Base-by-base conservation (phyloP, 1,140 invertebrate genomes). In the Tetragnatha versicolor region DNA sequence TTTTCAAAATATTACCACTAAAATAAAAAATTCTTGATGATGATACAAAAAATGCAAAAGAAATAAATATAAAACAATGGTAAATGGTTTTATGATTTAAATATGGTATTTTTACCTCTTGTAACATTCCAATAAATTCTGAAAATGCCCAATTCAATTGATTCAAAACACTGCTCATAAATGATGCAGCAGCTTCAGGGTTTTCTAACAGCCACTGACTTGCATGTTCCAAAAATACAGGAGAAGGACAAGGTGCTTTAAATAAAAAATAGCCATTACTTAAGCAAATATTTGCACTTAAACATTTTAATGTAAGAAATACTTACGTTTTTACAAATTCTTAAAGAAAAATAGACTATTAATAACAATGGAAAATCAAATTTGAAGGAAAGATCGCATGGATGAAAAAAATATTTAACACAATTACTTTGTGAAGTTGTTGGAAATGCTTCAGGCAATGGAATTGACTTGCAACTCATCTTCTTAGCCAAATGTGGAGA, bases 131-230 rank as follows among this genome's bases (percentile, higher is more conserved):
- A 81, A 94, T 93, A 80, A 95, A 94, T 82, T 95, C 93, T 0
- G 93, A 95, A 82, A 94, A 95, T 0, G 93, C 91, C 93, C 93
- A 95, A 84, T 95, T 95, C 0, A 94, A 85, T 81, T 95, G 93
- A 84, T 92, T 93, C 0, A 95, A 86, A 1, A 95, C 83, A 0
- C 92, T 93, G 84, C 94, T 93, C 1, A 95, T 85, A 83, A 93
- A 94, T 2, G 88, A 85, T 0, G 88, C 89, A 0, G 91, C 89
- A 2, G 85, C 66, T 9, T 88, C 83, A 53, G 87, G 85, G 80
- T 89, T 82, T n/a, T 84, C 86, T 9, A 84, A 82, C 35, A 92
- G 83, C 17, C 89, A 84, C 22, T 89, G 86, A 69, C 85, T 86
- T 2, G 91, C 84, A 31, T 89, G 86, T 29, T 83, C 81, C 85